Evolutionary conservation across 2,113 vertebrate species (phyloP).

Genomic region (Sorex araneus): DNA sequence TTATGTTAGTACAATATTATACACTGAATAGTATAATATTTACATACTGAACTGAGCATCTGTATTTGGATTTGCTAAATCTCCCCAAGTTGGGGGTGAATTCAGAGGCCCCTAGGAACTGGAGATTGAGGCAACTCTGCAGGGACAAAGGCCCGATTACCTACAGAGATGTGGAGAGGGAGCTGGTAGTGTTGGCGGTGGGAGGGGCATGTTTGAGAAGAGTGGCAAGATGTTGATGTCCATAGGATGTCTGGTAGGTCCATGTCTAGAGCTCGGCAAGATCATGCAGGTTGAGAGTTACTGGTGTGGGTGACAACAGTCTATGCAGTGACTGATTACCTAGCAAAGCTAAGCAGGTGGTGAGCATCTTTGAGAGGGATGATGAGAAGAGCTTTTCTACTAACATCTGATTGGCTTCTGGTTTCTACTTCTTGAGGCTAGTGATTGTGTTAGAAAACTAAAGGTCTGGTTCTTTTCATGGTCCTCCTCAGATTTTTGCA

Average conservation of each 20-base stretch:
- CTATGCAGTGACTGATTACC: background rate
- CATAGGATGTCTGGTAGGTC: background rate
- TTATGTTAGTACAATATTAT: constrained; percentile 24
- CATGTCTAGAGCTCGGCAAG: background rate
- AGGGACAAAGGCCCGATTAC: background rate
- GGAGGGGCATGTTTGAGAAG: background rate
- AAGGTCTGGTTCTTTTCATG: constrained; percentile 68
- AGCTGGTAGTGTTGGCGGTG: no score
- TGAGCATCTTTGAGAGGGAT: background rate
- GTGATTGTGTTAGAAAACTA: constrained; percentile 48
- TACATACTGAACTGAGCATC: constrained; percentile 21
- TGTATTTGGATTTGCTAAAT: constrained; percentile 40
- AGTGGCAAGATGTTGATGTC: background rate
- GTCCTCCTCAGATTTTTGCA: constrained; percentile 62
- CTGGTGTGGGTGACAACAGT: background rate
- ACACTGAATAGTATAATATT: no score
- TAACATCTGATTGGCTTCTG: background rate
- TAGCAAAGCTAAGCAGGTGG: background rate
- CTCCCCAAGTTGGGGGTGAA: background rate
- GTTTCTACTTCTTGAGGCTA: constrained; percentile 5
- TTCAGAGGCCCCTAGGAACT: background rate
- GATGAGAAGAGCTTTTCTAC: background rate
- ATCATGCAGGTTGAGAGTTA: background rate
- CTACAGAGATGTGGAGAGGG: background rate
- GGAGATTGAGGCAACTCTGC: background rate